A percentile compares a stretch with the other conserved stretches of the same genome.
These are phyloP conservation scores for Cyclopterus lumpus DNA, from an alignment of 2,797 vertebrate genomes.

Conservation along the genomic window DNA sequence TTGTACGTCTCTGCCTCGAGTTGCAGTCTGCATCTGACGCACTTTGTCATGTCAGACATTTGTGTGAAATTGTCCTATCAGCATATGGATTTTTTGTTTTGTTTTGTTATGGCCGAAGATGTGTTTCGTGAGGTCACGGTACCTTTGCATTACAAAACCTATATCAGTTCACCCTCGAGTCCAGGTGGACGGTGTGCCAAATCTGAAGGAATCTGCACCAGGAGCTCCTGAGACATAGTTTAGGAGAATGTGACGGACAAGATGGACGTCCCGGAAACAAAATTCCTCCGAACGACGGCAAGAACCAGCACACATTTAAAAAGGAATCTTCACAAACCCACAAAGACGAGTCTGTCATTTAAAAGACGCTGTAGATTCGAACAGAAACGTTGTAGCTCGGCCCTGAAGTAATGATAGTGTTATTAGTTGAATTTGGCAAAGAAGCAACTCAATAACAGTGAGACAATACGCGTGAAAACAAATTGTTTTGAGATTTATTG, in stretches of 20 bases:
- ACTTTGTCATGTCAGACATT: too few relatives aligned
- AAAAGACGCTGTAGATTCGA: constrained; percentile 1
- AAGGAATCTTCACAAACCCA: not conserved
- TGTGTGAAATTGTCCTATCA: not conserved
- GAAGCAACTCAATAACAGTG: constrained; percentile 22
- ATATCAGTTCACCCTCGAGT: too few relatives aligned
- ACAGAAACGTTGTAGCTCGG: constrained; percentile 3
- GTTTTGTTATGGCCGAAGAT: too few relatives aligned
- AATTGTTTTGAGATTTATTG: constrained; percentile 22
- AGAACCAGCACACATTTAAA: not conserved
- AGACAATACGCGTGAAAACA: constrained; percentile 10
- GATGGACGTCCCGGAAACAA: not conserved
- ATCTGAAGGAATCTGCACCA: not conserved
- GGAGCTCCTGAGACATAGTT: not conserved
- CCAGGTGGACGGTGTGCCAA: not conserved
- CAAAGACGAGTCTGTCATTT: constrained; percentile 1
- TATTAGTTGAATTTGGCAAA: constrained; percentile 41
- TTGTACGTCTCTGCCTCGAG: too few relatives aligned
- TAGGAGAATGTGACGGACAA: not conserved
- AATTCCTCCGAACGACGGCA: too few relatives aligned
- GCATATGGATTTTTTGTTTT: too few relatives aligned
- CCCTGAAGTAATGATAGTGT: constrained; percentile 39
- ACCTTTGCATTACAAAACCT: not conserved
- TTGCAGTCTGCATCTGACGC: too few relatives aligned
- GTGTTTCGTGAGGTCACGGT: too few relatives aligned